Percentiles rank a stretch among this genome's conserved stretches.
Evolutionary conservation across 1,140 invertebrate species (phyloP).

Genomic region (Penaeus japonicus): DNA sequence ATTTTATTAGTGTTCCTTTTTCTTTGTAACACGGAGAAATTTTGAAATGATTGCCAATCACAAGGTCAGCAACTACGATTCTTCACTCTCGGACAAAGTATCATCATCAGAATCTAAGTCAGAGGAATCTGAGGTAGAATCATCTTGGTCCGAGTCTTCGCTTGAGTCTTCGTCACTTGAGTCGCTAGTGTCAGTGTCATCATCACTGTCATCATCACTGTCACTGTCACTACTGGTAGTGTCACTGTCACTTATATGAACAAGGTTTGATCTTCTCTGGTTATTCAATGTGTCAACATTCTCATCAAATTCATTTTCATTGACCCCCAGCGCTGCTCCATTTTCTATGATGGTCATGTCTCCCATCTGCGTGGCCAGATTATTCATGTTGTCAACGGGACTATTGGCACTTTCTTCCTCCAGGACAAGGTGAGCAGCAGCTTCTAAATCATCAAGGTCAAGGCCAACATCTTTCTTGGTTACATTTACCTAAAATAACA

Average conservation of each 20-base stretch:
- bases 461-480: slow-evolving; percentile 38
- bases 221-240: slow-evolving; percentile 47
- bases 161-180: slow-evolving; percentile 21
- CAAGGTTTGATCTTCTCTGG: neutral
- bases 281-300: neutral
- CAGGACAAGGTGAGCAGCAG: slow-evolving; percentile 29
- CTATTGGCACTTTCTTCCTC: neutral
- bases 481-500: slow-evolving; percentile 36
- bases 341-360: slow-evolving; percentile 43
- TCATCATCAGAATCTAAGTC: slow-evolving; percentile 46
- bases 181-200: slow-evolving; percentile 22
- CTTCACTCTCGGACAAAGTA: slow-evolving; percentile 42
- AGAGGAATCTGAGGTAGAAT: slow-evolving; percentile 43
- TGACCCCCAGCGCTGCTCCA: slow-evolving; percentile 20
- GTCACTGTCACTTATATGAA: slow-evolving; percentile 32
- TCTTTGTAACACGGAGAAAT: neutral
- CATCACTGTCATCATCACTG: slow-evolving; percentile 38
- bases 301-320: slow-evolving; percentile 16
- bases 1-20: neutral
- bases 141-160: slow-evolving; percentile 27
- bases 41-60: neutral
- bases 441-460: slow-evolving; percentile 48
- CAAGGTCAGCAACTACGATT: neutral
- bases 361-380: neutral
- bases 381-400: slow-evolving; percentile 17